phyloP scores from a whole-genome alignment of 2,113 vertebrate species.

The Ibidorhyncha struthersii region DNA sequence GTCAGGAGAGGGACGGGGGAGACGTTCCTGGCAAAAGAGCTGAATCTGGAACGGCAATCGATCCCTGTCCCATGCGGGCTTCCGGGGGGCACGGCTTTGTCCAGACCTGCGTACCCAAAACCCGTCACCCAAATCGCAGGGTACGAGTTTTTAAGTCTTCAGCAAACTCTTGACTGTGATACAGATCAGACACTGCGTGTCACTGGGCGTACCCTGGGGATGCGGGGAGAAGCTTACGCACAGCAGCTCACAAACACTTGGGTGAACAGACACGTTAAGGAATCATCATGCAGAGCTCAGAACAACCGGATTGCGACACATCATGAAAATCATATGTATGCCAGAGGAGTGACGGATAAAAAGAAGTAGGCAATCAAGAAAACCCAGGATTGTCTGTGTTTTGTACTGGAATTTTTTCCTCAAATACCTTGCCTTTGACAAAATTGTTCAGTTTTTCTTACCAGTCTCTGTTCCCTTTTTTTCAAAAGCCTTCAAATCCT shows the following conservation, averaged over 20 bases:
- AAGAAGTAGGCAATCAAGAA: neutral
- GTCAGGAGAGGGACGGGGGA: neutral
- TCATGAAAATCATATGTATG: neutral
- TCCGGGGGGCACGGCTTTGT: neutral
- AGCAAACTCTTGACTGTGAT: no score
- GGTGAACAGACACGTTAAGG: neutral
- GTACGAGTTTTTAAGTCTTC: neutral
- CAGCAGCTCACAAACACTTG: neutral
- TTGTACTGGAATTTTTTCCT: neutral
- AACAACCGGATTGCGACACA: neutral
- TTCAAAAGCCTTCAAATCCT: neutral
- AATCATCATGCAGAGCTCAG: neutral
- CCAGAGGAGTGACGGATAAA: neutral
- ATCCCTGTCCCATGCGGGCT: neutral
- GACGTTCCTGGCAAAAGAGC: neutral
- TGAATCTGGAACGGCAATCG: neutral
- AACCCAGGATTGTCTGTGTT: neutral
- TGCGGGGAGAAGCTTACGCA: neutral
- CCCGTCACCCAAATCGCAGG: neutral
- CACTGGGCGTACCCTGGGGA: neutral
- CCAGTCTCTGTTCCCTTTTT: neutral
- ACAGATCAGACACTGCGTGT: accelerated
- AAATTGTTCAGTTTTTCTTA: neutral
- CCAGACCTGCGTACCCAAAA: neutral
- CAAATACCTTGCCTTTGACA: neutral